Percentiles rank a stretch among this genome's conserved stretches.
Evolutionary conservation across 2,113 vertebrate species (phyloP).

Genomic region (Albula glossodonta): DNA sequence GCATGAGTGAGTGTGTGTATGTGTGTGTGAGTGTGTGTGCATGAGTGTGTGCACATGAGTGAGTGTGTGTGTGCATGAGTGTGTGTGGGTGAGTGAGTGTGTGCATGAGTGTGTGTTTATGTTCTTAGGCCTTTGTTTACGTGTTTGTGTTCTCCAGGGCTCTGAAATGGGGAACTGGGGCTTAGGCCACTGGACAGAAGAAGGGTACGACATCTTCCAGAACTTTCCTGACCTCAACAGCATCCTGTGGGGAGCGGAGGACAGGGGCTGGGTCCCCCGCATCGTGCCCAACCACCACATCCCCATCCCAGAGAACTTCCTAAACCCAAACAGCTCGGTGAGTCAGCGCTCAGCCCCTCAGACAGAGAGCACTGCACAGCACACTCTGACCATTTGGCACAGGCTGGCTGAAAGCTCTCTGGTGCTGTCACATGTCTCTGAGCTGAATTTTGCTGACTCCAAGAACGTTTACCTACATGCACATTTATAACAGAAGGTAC

Average conservation of each 20-base stretch:
- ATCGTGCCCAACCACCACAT: slow-evolving; percentile 88
- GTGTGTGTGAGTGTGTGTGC: background rate
- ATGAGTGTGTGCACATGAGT: background rate
- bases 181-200: slow-evolving; percentile 85
- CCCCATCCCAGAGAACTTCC: slow-evolving; percentile 83
- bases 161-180: slow-evolving; percentile 89
- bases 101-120: background rate
- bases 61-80: background rate
- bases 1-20: background rate
- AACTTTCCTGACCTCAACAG: slow-evolving; percentile 92
- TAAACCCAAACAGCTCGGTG: slow-evolving; percentile 80
- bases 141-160: slow-evolving; percentile 64
- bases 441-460: too few relatives aligned
- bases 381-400: too few relatives aligned
- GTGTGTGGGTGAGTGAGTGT: background rate
- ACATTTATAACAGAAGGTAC: background rate
- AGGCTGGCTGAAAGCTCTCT: too few relatives aligned
- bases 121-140: background rate
- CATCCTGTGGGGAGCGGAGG: slow-evolving; percentile 83
- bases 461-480: too few relatives aligned
- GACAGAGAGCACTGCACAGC: too few relatives aligned
- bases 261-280: slow-evolving; percentile 79
- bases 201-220: slow-evolving; percentile 90
- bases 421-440: too few relatives aligned
- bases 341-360: slow-evolving; percentile 39